Conservation (phyloP, 2,888 invertebrate species). For the Carcina quercana region DNA sequence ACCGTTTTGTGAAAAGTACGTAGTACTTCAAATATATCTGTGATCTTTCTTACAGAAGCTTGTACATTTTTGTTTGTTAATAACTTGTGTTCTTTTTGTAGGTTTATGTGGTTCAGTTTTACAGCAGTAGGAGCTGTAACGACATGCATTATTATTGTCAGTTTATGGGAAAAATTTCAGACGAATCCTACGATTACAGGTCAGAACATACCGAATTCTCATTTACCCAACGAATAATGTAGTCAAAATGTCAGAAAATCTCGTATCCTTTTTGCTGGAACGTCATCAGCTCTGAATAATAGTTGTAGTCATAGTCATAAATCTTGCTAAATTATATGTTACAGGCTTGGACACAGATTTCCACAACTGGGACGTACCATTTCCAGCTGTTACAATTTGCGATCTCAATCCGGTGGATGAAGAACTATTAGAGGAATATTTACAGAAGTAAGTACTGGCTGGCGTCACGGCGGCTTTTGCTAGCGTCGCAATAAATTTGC, state of each 20-base stretch:
- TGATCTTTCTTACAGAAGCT: not conserved
- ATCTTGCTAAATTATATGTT: not conserved
- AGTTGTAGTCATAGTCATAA: no score
- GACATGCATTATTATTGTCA: conserved; percentile 83
- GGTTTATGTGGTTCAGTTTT: conserved; percentile 88
- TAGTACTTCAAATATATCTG: conserved; percentile 10
- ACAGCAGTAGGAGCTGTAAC: conserved; percentile 80
- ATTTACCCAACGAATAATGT: no score
- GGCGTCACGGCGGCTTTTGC: no score
- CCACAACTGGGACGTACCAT: conserved; percentile 85
- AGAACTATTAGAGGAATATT: conserved; percentile 52
- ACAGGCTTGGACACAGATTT: conserved; percentile 84
- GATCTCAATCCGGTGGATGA: conserved; percentile 67
- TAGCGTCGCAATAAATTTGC: no score
- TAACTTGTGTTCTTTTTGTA: conserved; percentile 30
- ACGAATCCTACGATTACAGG: conserved; percentile 89
- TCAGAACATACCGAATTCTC: conserved; percentile 22
- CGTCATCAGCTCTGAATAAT: no score
- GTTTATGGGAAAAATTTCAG: conserved; percentile 88
- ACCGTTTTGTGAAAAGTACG: conserved; percentile 85
- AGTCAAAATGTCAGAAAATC: no score
- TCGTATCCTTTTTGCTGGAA: no score
- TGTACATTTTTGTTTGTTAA: not conserved
- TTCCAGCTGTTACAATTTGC: conserved; percentile 83
- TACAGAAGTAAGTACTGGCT: not conserved